Evolutionary conservation across 2,113 vertebrate genomes (phyloP).

Genomic region (Ammospiza caudacuta): DNA sequence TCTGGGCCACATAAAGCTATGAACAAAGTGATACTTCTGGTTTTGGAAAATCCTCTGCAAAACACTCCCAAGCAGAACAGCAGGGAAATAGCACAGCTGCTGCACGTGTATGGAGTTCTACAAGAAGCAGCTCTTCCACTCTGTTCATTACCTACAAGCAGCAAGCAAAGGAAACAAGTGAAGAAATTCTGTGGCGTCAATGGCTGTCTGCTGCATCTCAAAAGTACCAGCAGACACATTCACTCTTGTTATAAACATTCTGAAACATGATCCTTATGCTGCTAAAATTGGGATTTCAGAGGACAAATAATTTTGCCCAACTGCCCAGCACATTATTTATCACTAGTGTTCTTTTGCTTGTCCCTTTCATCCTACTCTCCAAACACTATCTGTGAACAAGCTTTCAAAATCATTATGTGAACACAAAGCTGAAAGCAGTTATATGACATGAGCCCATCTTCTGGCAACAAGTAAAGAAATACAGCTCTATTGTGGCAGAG

Average conservation of each 20-base stretch:
- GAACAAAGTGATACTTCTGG: not conserved
- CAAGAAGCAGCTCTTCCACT: not conserved
- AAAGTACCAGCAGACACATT: not conserved
- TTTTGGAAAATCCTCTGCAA: not conserved
- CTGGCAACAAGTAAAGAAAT: not conserved
- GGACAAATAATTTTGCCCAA: not conserved
- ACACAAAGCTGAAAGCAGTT: not conserved
- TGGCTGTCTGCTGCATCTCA: not conserved
- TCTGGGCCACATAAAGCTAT: not conserved
- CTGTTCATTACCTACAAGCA: not conserved
- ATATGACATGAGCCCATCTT: accelerated
- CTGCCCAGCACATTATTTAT: not conserved
- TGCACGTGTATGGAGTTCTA: not conserved
- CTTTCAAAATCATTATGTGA: not conserved
- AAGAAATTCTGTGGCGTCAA: not conserved
- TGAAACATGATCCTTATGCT: not conserved
- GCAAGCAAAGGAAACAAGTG: not conserved
- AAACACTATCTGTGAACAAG: not conserved
- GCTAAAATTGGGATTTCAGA: not conserved
- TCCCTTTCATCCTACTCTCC: not conserved
- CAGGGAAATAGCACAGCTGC: not conserved
- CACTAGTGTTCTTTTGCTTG: not conserved
- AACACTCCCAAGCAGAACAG: not conserved
- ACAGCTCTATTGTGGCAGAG: not conserved
- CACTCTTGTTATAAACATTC: not conserved